Evolutionary conservation across 92 coral and sea anemone genomes (phyloP).

Genomic region (Parazoanthus darwini): DNA sequence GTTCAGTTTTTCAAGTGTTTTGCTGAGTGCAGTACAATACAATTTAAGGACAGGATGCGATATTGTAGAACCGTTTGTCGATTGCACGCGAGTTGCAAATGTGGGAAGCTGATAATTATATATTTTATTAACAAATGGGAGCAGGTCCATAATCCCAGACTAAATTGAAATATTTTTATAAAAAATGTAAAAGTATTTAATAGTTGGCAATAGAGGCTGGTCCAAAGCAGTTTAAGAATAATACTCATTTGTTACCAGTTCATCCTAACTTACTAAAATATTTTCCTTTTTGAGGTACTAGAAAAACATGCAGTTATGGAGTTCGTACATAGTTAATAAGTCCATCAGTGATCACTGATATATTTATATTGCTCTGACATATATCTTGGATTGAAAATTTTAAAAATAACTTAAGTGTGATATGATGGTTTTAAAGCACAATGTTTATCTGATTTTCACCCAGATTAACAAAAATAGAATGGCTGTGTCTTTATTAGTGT

Average conservation of each 20-base stretch:
- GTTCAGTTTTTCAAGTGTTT: not conserved
- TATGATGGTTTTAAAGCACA: not conserved
- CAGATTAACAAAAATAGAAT: not conserved
- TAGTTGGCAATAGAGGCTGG: no score
- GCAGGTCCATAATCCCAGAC: not conserved
- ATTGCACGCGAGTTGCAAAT: not conserved
- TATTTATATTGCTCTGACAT: not conserved
- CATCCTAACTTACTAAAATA: no score
- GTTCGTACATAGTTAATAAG: no score
- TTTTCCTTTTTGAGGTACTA: no score
- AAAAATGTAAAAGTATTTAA: no score
- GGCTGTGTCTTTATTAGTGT: not conserved
- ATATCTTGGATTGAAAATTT: not conserved
- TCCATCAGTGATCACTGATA: not conserved
- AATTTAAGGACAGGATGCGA: not conserved
- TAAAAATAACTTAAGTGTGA: not conserved
- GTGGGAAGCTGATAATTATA: not conserved
- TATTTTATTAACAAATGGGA: no score
- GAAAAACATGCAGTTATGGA: no score
- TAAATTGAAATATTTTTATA: not conserved
- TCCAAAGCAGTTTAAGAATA: no score
- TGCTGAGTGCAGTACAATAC: not conserved
- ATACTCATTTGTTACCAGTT: no score
- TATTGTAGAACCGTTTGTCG: not conserved
- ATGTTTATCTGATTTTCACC: not conserved